These are phyloP conservation scores for Dermatemys mawii DNA, from an alignment of 2,113 vertebrate genomes.

Conservation along the genomic window DNA sequence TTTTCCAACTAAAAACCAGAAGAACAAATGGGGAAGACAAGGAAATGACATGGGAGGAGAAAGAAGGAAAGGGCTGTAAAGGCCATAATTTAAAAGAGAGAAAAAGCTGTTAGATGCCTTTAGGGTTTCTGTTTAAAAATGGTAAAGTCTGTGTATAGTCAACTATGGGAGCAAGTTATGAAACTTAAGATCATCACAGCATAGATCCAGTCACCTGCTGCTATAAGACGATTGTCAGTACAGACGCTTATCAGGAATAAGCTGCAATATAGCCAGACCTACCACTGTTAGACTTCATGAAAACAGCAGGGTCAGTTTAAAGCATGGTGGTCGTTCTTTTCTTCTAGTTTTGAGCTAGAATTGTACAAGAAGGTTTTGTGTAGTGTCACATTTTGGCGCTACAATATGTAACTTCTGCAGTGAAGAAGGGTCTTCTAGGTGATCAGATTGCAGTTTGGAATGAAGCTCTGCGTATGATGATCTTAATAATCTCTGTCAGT, in stretches of 20 bases:
- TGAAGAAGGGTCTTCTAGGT: not conserved
- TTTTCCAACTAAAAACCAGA: not conserved
- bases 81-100: not conserved
- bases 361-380: not conserved
- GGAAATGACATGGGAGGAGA: not conserved
- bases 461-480: not conserved
- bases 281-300: not conserved
- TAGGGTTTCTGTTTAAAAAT: not conserved
- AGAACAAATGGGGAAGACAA: not conserved
- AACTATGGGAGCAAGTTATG: not conserved
- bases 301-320: not conserved
- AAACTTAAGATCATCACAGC: not conserved
- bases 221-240: accelerated
- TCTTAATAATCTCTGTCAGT: not conserved
- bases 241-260: not conserved
- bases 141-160: not conserved
- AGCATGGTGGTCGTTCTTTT: not conserved
- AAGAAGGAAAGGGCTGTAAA: not conserved
- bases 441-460: not conserved
- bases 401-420: not conserved
- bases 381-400: not conserved
- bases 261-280: not conserved
- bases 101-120: not conserved
- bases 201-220: not conserved
- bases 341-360: not conserved